These are phyloP conservation scores for Ferdinandea cuprea DNA, from an alignment of 2,888 invertebrate genomes.

Conservation along the genomic window DNA sequence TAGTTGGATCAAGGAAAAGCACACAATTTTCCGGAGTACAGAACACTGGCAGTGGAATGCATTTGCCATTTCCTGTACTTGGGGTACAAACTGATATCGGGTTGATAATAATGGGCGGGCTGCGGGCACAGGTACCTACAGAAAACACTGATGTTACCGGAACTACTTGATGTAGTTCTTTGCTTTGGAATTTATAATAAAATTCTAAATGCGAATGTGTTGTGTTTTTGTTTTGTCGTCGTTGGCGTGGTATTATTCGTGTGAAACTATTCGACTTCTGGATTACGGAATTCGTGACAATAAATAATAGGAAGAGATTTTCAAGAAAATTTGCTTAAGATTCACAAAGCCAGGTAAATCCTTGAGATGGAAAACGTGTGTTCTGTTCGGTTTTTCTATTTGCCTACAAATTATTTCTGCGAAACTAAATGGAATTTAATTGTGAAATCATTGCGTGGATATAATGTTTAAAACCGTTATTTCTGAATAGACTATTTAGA, in stretches of 20 bases:
- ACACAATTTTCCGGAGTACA: slow-evolving; percentile 43
- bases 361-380: slow-evolving; percentile 65
- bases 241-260: slow-evolving; percentile 55
- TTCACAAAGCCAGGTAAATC: slow-evolving; percentile 58
- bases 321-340: slow-evolving; percentile 63
- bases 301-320: slow-evolving; percentile 71
- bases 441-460: no score
- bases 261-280: slow-evolving; percentile 72
- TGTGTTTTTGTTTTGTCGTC: no score
- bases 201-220: slow-evolving; percentile 51
- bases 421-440: slow-evolving; percentile 1
- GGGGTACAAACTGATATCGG: neutral
- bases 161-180: slow-evolving; percentile 31
- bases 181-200: slow-evolving; percentile 59
- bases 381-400: slow-evolving; percentile 29
- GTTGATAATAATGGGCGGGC: slow-evolving; percentile 1
- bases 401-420: slow-evolving; percentile 4
- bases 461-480: no score
- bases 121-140: neutral
- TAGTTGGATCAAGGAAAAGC: slow-evolving; percentile 46
- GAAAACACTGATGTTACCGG: slow-evolving; percentile 6
- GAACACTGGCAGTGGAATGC: slow-evolving; percentile 36
- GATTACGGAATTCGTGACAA: slow-evolving; percentile 74
- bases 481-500: no score
- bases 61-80: slow-evolving; percentile 43